These are phyloP conservation scores for Brachionus rotundiformis DNA, from an alignment of 1,140 invertebrate genomes.

Conservation along the genomic window DNA sequence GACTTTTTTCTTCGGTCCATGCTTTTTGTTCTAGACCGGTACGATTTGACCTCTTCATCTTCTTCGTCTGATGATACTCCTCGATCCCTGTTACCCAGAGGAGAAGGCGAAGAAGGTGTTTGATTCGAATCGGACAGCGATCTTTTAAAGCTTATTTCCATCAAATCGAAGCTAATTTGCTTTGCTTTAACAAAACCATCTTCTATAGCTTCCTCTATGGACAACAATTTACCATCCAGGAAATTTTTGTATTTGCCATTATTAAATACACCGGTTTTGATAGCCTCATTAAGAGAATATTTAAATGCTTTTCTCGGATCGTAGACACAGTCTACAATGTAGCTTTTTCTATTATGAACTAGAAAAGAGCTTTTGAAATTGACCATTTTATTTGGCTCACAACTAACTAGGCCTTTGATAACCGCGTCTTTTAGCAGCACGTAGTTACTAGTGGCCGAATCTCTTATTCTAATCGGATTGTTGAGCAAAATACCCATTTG, in stretches of 20 bases:
- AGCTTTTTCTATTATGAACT: not conserved
- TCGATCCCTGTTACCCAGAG: not conserved
- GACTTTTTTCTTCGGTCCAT: not conserved
- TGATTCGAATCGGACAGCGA: not conserved
- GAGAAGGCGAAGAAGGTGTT: not conserved
- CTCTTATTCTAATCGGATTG: not conserved
- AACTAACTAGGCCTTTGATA: constrained; percentile 46
- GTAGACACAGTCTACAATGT: constrained; percentile 18
- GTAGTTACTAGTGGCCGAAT: not conserved
- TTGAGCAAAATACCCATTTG: not conserved
- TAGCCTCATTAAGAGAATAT: constrained; percentile 31
- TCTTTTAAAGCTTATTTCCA: not conserved
- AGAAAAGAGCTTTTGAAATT: constrained; percentile 29
- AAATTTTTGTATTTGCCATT: constrained; percentile 44
- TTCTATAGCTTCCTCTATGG: constrained; percentile 16
- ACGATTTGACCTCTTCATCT: not conserved
- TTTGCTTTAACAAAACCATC: not conserved
- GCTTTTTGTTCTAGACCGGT: not conserved
- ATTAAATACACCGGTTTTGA: not conserved
- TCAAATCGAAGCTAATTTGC: not conserved
- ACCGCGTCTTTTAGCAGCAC: constrained; percentile 17
- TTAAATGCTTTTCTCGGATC: constrained; percentile 17
- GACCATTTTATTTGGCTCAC: not conserved
- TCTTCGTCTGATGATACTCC: not conserved
- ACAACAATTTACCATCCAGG: not conserved